phyloP scores from a whole-genome alignment of 2,113 vertebrate species.

The Catharus bicknelli region DNA sequence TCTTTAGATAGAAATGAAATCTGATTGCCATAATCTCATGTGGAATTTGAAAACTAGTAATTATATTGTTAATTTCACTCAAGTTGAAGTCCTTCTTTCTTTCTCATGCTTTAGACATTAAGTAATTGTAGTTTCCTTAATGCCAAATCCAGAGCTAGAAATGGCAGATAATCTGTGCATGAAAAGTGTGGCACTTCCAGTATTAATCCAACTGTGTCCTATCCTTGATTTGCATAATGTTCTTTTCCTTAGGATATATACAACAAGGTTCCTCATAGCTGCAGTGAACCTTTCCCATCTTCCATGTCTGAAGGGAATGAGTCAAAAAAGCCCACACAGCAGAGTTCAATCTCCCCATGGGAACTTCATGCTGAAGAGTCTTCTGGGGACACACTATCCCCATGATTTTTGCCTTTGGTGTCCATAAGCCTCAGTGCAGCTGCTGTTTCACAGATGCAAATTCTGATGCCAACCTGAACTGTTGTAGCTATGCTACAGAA shows the following conservation, averaged over 20 bases:
- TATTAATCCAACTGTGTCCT: background rate
- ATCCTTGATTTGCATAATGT: background rate
- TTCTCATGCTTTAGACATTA: background rate
- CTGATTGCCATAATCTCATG: constrained; percentile 17
- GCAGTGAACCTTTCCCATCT: background rate
- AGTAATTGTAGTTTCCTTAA: background rate
- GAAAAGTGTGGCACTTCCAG: background rate
- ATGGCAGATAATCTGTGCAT: background rate
- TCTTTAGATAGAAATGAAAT: constrained; percentile 28
- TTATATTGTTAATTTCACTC: background rate
- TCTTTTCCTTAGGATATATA: background rate
- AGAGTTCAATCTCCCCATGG: background rate
- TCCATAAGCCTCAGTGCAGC: background rate
- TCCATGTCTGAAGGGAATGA: background rate
- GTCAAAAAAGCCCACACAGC: background rate
- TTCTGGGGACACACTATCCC: background rate
- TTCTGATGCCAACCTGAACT: background rate
- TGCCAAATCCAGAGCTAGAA: background rate
- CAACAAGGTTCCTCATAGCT: background rate
- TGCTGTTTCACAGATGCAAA: background rate
- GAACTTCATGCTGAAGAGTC: background rate
- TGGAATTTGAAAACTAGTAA: constrained; percentile 12
- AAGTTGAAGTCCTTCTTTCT: background rate
- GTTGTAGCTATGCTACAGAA: background rate
- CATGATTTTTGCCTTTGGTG: background rate